Base-by-base conservation (phyloP, 2,888 invertebrate species). In the Eulithis prunata region DNA sequence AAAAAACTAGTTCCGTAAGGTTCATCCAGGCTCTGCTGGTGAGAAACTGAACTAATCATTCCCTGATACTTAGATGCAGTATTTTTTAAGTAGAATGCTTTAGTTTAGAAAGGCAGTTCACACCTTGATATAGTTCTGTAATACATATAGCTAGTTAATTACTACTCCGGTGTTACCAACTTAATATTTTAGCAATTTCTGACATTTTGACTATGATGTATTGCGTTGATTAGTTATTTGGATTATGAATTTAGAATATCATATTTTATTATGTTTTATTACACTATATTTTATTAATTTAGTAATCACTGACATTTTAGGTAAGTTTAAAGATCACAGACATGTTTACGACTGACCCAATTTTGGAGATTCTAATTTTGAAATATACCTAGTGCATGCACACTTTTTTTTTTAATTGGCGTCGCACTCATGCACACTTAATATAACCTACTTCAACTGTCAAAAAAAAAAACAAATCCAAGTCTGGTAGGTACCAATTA, bases 201-300 rank as follows among this genome's bases (percentile, higher is more conserved):
- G 71, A 55, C 62, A 67, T 65, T 69, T 52, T 49, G 47, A 58
- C 49, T 62, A 64, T 68, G 70, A 72, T 72, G 46, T 70, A 70
- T 68, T 61, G 59, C 66, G 45, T 63, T 60, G 57, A 67, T 68
- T 52, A 57, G 62, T 57, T 64, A 62, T 64, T 59, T 56, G 53
- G 71, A 68, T 64, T 63, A 64, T 58, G 51, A 59, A 51, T 65
- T 69, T 67, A 63, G 57, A 32, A 65, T 60, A 60, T 58, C 32
- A 52, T 49, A 49, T n/a, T 41, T 58, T 47, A 32, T 38, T 52
- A 45, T 63, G 8, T 63, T 67, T 68, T 69, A 71, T 68, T 58
- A 57, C 66, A 41, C 60, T 60, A 38, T 56, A 65, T 57, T 38
- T 53, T 54, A 60, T 49, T 54, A n/a, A 49, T 56, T 65, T 71